Conservation (phyloP, 2,888 invertebrate genomes). For the Cephus spinipes region DNA sequence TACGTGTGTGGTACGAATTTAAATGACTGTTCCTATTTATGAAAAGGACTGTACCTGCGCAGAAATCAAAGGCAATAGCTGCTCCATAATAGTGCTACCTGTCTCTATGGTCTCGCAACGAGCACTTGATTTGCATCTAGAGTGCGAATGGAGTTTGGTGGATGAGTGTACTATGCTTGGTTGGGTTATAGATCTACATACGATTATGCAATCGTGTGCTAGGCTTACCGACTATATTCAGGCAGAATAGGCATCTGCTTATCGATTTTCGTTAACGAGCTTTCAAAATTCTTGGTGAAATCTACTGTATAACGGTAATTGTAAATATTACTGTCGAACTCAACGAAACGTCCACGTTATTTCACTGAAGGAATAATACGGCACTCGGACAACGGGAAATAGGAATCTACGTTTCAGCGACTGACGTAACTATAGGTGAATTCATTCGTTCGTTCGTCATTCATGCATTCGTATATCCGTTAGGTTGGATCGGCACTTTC, state of each 20-base stretch:
- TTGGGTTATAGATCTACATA: slow-evolving; percentile 50
- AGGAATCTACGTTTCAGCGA: not conserved
- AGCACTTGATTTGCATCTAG: slow-evolving; percentile 51
- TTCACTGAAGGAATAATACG: not conserved
- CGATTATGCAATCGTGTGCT: slow-evolving; percentile 40
- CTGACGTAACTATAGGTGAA: not conserved
- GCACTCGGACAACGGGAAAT: not conserved
- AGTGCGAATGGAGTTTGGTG: slow-evolving; percentile 52
- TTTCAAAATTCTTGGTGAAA: not conserved
- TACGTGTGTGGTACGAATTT: not conserved
- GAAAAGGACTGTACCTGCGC: not conserved
- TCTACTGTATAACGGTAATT: not conserved
- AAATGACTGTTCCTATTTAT: not conserved
- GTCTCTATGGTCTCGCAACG: slow-evolving; percentile 12
- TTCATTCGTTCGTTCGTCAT: not conserved
- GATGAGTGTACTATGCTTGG: slow-evolving; percentile 33
- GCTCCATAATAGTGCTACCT: not conserved
- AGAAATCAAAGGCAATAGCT: not conserved
- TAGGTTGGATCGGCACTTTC: not conserved
- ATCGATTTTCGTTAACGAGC: not conserved
- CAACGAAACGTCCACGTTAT: not conserved
- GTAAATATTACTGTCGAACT: not conserved
- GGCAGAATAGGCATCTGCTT: not conserved
- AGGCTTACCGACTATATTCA: not conserved
- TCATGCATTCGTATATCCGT: not conserved